phyloP scores from a whole-genome alignment of 2,797 vertebrate species.

The Vultur gryphus region DNA sequence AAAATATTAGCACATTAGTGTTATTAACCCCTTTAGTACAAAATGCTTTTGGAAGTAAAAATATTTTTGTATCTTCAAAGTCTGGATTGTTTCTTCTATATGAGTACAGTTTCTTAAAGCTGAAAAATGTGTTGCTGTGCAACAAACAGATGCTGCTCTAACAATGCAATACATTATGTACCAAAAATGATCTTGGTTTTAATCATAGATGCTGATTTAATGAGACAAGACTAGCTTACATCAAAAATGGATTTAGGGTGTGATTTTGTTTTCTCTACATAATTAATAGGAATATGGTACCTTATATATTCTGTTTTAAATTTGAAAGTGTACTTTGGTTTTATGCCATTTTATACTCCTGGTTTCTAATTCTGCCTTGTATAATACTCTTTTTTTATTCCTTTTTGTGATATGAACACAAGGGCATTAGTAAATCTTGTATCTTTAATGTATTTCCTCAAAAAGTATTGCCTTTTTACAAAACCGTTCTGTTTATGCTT shows the following conservation, averaged over 20 bases:
- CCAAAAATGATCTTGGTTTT: slow-evolving; percentile 97
- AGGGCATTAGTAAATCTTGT: background rate
- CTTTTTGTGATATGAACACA: background rate
- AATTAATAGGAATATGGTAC: slow-evolving; percentile 87
- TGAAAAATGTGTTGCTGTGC: slow-evolving; percentile 96
- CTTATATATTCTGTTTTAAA: slow-evolving; percentile 57
- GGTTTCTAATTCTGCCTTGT: background rate
- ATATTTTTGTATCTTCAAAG: slow-evolving; percentile 59
- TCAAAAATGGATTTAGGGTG: slow-evolving; percentile 96
- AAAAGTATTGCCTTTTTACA: background rate
- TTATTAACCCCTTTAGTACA: slow-evolving; percentile 59
- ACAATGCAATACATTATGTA: slow-evolving; percentile 97
- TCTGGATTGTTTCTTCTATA: slow-evolving; percentile 83
- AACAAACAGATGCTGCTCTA: slow-evolving; percentile 98
- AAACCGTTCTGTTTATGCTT: background rate
- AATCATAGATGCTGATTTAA: slow-evolving; percentile 98
- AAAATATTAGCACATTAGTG: slow-evolving; percentile 63
- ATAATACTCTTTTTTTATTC: background rate
- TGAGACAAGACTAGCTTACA: slow-evolving; percentile 94
- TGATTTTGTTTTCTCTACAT: slow-evolving; percentile 89
- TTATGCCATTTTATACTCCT: slow-evolving; percentile 45
- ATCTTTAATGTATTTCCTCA: background rate
- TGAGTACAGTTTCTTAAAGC: slow-evolving; percentile 92
- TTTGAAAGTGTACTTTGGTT: slow-evolving; percentile 52
- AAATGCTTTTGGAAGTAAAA: slow-evolving; percentile 65